A percentile compares a stretch with the other conserved stretches of the same genome.
These are phyloP conservation scores for Morpho deidamia DNA, from an alignment of 2,888 invertebrate species.

Conservation along the genomic window DNA sequence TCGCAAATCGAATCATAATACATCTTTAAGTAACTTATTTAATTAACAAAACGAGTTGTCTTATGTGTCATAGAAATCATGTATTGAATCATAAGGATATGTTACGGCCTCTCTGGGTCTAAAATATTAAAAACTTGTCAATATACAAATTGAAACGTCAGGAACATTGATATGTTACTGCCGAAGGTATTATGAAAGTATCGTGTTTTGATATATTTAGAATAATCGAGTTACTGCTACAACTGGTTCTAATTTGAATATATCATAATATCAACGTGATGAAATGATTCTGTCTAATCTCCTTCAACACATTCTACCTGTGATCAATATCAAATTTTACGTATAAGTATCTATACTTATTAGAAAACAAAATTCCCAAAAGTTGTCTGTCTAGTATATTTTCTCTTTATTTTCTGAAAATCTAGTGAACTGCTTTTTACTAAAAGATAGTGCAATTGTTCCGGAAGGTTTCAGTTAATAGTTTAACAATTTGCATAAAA, in stretches of 20 bases:
- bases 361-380: too few species aligned
- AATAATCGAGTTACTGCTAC: conserved; percentile 38
- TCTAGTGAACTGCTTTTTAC: too few species aligned
- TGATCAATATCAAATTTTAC: conserved; percentile 4
- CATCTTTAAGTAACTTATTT: too few species aligned
- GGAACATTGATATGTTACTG: conserved; percentile 65
- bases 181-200: conserved; percentile 34
- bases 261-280: conserved; percentile 12
- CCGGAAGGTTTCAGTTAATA: too few species aligned
- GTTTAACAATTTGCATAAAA: too few species aligned
- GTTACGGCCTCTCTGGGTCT: conserved; percentile 1
- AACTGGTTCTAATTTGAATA: conserved; percentile 10
- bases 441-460: too few species aligned
- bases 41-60: too few species aligned
- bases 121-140: conserved; percentile 72
- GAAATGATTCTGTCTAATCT: conserved; percentile 14
- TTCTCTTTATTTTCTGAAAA: too few species aligned
- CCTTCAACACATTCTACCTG: conserved; percentile 8
- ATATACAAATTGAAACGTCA: conserved; percentile 74
- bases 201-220: conserved; percentile 34
- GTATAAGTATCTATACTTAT: not conserved
- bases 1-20: too few species aligned
- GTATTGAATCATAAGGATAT: not conserved
- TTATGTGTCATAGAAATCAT: too few species aligned
- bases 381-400: too few species aligned